Evolutionary conservation across 2,113 vertebrate species (phyloP).

Genomic region (Cervus canadensis): DNA sequence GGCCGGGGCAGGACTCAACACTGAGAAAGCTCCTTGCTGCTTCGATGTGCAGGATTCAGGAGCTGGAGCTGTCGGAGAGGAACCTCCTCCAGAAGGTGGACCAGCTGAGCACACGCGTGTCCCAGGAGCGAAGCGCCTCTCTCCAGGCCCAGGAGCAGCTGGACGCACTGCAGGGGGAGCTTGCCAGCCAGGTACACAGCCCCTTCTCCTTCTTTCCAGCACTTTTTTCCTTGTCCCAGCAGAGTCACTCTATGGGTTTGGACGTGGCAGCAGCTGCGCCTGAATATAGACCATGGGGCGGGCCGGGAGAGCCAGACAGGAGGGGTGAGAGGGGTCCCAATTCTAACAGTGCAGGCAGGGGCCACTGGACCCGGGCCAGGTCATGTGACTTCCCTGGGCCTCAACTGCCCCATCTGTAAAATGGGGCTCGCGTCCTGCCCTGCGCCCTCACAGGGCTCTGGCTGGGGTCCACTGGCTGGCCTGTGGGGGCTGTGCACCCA

Average conservation of each 20-base stretch:
- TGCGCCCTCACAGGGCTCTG: not conserved
- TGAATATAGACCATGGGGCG: fast-evolving
- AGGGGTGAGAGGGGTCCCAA: no score
- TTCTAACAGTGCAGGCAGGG: no score
- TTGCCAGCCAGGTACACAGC: slow-evolving; percentile 75
- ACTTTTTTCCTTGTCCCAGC: not conserved
- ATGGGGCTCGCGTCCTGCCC: not conserved
- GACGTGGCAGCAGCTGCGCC: fast-evolving
- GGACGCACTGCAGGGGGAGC: slow-evolving; percentile 74
- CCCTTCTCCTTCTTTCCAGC: not conserved
- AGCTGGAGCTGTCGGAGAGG: slow-evolving; percentile 78
- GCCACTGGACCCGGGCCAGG: not conserved
- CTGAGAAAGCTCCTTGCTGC: not conserved
- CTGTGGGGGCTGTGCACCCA: fast-evolving
- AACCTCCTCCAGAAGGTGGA: slow-evolving; percentile 69
- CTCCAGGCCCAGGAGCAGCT: slow-evolving; percentile 79
- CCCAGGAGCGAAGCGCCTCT: slow-evolving; percentile 44
- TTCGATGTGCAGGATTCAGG: slow-evolving; percentile 69
- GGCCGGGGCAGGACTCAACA: not conserved
- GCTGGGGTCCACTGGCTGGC: not conserved
- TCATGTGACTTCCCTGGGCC: not conserved
- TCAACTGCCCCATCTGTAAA: not conserved
- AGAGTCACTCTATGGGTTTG: fast-evolving
- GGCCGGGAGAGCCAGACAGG: not conserved
- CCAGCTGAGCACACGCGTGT: slow-evolving; percentile 54